These are phyloP conservation scores for Ctenopoma multispine DNA, from an alignment of 2,797 vertebrate genomes.

Conservation along the genomic window DNA sequence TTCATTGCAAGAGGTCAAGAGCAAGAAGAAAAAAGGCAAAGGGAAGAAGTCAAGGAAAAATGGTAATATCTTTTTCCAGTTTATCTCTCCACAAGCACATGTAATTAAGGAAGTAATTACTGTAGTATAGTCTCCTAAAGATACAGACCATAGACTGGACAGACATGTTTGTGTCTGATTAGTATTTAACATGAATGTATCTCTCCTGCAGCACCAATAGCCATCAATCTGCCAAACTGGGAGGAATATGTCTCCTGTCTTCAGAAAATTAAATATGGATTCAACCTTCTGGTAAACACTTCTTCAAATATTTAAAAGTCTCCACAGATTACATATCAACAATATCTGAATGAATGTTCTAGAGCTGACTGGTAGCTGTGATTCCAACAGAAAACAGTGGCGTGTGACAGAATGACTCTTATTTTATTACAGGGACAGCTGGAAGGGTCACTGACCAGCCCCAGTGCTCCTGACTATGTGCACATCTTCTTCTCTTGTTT, in stretches of 20 bases:
- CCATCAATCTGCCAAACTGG: constrained; percentile 57
- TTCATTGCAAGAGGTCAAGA: constrained; percentile 20
- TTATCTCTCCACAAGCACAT: not conserved
- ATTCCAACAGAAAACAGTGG: not conserved
- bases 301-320: not conserved
- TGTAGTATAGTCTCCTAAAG: not conserved
- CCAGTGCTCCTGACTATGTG: constrained; percentile 75
- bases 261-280: constrained; percentile 86
- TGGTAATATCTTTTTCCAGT: constrained; percentile 47
- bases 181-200: not conserved
- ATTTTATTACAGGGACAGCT: constrained; percentile 78
- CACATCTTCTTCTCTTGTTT: constrained; percentile 81
- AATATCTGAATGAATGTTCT: not conserved
- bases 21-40: constrained; percentile 58
- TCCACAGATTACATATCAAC: not conserved
- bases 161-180: not conserved
- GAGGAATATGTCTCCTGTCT: constrained; percentile 77
- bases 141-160: too few relatives aligned
- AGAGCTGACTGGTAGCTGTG: not conserved
- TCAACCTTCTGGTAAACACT: constrained; percentile 84
- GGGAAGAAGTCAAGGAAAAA: constrained; percentile 54
- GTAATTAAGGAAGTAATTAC: not conserved
- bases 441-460: constrained; percentile 60
- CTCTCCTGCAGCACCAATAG: constrained; percentile 30
- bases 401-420: not conserved